Conservation (phyloP, 1,140 invertebrate genomes). For the Drosophila sp. region DNA sequence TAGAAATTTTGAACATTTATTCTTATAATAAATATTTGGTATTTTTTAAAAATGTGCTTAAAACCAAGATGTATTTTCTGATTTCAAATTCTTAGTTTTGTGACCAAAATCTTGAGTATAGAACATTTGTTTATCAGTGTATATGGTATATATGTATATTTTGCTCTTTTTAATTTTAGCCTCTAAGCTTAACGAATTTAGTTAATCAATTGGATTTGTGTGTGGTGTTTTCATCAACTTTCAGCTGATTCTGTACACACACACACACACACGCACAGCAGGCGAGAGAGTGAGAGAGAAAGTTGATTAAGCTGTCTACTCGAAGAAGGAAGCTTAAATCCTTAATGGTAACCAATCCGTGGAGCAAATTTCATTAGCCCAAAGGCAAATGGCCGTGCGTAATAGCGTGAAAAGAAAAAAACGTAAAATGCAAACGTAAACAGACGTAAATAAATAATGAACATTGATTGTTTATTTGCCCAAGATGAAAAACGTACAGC, state of each 20-base stretch:
- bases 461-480: constrained; percentile 80
- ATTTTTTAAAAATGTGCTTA: too few relatives aligned
- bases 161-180: constrained; percentile 30
- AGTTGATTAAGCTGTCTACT: constrained; percentile 11
- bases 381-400: constrained; percentile 64
- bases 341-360: constrained; percentile 60
- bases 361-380: constrained; percentile 57
- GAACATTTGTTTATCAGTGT: too few relatives aligned
- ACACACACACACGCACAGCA: neutral
- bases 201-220: constrained; percentile 54
- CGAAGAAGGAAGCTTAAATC: constrained; percentile 36
- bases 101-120: too few relatives aligned
- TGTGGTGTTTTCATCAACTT: constrained; percentile 42
- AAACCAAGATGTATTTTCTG: too few relatives aligned
- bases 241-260: constrained; percentile 16
- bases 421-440: constrained; percentile 70
- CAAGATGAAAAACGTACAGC: constrained; percentile 57
- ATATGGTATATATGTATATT: neutral
- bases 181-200: constrained; percentile 23
- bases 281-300: neutral
- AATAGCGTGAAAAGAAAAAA: constrained; percentile 63
- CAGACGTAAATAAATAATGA: constrained; percentile 79
- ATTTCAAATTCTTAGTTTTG: too few relatives aligned
- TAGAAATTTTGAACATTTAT: too few relatives aligned
- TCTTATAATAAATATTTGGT: too few relatives aligned